These are phyloP conservation scores for Parazoanthus atlanticus DNA, from an alignment of 92 coral and sea anemone species.

Conservation along the genomic window DNA sequence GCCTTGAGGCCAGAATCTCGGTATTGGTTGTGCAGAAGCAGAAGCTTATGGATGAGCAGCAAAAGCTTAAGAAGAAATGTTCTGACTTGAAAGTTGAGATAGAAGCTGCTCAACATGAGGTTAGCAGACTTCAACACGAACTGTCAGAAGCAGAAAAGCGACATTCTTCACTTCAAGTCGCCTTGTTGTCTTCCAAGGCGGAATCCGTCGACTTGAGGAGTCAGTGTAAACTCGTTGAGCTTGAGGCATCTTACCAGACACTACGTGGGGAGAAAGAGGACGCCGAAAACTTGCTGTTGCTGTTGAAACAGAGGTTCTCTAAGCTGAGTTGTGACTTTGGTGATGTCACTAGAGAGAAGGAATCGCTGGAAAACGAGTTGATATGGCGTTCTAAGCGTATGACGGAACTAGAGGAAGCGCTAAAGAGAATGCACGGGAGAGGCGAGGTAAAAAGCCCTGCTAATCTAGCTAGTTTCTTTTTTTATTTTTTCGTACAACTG, in stretches of 20 bases:
- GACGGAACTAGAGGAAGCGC: conserved; percentile 42
- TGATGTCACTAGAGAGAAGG: conserved; percentile 49
- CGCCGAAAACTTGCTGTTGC: conserved; percentile 39
- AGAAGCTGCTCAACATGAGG: conserved; percentile 13
- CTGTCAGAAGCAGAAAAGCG: conserved; percentile 13
- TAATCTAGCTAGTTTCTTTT: not conserved
- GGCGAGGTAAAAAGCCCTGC: not conserved
- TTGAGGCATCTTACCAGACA: conserved; percentile 37
- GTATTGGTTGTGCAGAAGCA: conserved; percentile 8
- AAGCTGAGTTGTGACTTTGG: conserved; percentile 43
- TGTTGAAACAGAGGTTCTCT: conserved; percentile 46
- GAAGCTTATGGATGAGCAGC: conserved; percentile 9
- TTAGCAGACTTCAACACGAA: conserved; percentile 16
- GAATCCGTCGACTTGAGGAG: conserved; percentile 24
- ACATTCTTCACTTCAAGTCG: not conserved
- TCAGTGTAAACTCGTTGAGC: conserved; percentile 39
- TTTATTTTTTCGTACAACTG: too few relatives aligned
- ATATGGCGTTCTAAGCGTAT: conserved; percentile 55
- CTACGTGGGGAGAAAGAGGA: conserved; percentile 56
- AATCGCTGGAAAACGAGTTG: conserved; percentile 41
- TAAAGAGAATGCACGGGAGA: not conserved
- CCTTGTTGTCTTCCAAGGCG: not conserved
- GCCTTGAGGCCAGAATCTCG: conserved; percentile 3
- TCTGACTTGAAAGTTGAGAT: conserved; percentile 19
- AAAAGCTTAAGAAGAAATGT: not conserved